A percentile compares a stretch with the other conserved stretches of the same genome.
Conservation (phyloP, 2,888 invertebrate species). For the Drosophila birchii region DNA sequence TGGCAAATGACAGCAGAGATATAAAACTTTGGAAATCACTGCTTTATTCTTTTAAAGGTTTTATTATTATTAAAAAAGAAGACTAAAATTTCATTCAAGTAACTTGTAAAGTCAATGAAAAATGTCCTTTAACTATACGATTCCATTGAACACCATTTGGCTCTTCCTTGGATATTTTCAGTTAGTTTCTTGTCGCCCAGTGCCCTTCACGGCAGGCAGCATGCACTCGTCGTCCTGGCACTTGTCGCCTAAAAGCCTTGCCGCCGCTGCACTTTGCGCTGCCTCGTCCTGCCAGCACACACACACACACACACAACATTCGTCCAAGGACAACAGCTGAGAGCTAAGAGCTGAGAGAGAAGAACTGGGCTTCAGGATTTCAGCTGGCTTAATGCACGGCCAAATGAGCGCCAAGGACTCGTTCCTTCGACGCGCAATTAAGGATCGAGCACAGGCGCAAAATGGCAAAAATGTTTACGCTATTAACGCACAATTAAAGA, state of each 20-base stretch:
- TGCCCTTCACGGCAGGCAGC: neutral
- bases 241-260: constrained; percentile 45
- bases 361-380: constrained; percentile 1
- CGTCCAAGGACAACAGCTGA: constrained; percentile 18
- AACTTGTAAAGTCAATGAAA: neutral
- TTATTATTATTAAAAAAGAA: neutral
- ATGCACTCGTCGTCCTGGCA: constrained; percentile 24
- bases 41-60: neutral
- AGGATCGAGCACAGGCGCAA: constrained; percentile 30
- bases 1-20: neutral
- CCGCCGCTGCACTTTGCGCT: constrained; percentile 35
- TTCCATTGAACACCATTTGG: neutral
- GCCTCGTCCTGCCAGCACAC: constrained; percentile 10
- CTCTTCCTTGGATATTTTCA: neutral
- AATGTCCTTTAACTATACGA: neutral
- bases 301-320: constrained; percentile 3
- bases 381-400: constrained; percentile 60
- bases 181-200: neutral
- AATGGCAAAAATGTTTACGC: constrained; percentile 73
- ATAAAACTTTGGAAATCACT: neutral
- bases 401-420: constrained; percentile 68
- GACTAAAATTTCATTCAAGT: neutral
- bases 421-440: constrained; percentile 54
- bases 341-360: neutral
- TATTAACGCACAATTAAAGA: constrained; percentile 79